Percentiles rank a stretch among this genome's conserved stretches.
These are phyloP conservation scores for Lepeophtheirus nordmannii DNA, from an alignment of 2,888 invertebrate genomes.

Conservation along the genomic window DNA sequence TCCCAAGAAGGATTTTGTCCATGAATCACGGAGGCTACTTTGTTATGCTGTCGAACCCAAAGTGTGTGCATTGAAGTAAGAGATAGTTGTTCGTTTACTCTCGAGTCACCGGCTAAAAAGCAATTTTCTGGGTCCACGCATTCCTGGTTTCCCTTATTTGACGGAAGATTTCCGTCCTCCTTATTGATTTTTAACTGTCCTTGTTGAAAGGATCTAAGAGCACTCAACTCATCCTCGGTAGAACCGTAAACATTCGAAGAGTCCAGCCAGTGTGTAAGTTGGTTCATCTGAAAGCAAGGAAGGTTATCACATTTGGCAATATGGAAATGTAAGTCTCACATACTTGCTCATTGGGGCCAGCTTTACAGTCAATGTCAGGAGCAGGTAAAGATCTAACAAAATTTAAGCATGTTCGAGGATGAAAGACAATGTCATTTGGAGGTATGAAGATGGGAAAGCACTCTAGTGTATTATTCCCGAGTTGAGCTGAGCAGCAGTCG, in stretches of 20 bases:
- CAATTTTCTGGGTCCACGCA: not conserved
- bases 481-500: slow-evolving; percentile 7
- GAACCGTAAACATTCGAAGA: slow-evolving; percentile 66
- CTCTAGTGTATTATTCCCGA: slow-evolving; percentile 29
- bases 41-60: slow-evolving; percentile 41
- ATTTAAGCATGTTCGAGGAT: slow-evolving; percentile 48
- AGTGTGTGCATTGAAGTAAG: slow-evolving; percentile 55
- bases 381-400: slow-evolving; percentile 54
- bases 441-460: slow-evolving; percentile 50
- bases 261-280: slow-evolving; percentile 47
- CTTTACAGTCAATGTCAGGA: slow-evolving; percentile 45
- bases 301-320: not conserved
- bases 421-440: slow-evolving; percentile 43
- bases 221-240: slow-evolving; percentile 46
- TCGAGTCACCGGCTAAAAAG: slow-evolving; percentile 23
- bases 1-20: slow-evolving; percentile 38
- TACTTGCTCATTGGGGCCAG: slow-evolving; percentile 50
- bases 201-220: slow-evolving; percentile 49
- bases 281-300: not conserved
- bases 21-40: slow-evolving; percentile 35
- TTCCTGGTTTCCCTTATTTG: too few species aligned
- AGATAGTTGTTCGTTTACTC: slow-evolving; percentile 45
- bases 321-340: not conserved
- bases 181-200: slow-evolving; percentile 36
- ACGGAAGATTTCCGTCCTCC: too few species aligned